Percentiles rank a stretch among this genome's conserved stretches.
phyloP scores from a whole-genome alignment of 1,140 invertebrate species.

The Pygmarrhopalites habei region DNA sequence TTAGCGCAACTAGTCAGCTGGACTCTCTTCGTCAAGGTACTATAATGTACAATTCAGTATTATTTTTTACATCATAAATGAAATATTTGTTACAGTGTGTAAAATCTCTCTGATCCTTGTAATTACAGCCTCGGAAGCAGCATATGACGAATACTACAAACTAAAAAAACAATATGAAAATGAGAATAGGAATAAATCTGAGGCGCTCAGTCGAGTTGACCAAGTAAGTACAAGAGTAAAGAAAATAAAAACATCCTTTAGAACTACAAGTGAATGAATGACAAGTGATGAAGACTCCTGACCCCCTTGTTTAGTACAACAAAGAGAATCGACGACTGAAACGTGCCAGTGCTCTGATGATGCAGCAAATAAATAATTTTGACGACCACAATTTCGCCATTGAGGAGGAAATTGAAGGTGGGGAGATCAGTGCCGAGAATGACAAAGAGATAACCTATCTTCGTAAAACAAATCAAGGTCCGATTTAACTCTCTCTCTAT shows the following conservation, averaged over 20 bases:
- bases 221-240: conserved; percentile 26
- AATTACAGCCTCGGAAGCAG: conserved; percentile 34
- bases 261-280: no score
- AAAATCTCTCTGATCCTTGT: no score
- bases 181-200: conserved; percentile 33
- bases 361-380: conserved; percentile 35
- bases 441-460: conserved; percentile 38
- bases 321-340: conserved; percentile 38
- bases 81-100: conserved; percentile 10
- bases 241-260: neutral
- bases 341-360: conserved; percentile 31
- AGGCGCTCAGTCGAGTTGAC: conserved; percentile 37
- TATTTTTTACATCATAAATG: no score
- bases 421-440: conserved; percentile 19
- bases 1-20: no score
- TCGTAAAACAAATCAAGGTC: conserved; percentile 34
- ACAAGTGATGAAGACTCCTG: neutral
- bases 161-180: conserved; percentile 34
- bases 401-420: conserved; percentile 14
- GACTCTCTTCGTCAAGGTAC: no score
- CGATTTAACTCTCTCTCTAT: neutral
- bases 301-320: conserved; percentile 27
- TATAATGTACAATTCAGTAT: no score
- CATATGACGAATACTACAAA: conserved; percentile 37
- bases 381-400: conserved; percentile 16